Conservation (phyloP, 35 echinoderm and acorn worm species). For the Ptychodera flava region DNA sequence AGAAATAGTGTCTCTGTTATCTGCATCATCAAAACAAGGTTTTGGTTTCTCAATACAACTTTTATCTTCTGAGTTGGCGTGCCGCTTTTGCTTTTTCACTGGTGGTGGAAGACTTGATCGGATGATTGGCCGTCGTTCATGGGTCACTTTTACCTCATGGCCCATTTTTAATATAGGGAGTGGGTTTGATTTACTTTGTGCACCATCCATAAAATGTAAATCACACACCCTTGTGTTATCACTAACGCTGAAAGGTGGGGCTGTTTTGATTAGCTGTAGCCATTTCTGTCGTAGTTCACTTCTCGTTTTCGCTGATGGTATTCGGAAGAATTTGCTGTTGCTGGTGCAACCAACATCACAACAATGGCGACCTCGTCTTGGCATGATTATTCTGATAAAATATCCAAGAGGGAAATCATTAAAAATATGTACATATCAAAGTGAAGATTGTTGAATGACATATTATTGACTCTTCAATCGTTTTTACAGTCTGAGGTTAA, state of each 20-base stretch:
- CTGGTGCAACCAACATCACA: not conserved
- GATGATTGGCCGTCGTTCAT: not conserved
- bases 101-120: not conserved
- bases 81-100: not conserved
- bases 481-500: too few relatives aligned
- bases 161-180: not conserved
- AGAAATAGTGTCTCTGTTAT: not conserved
- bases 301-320: not conserved
- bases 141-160: not conserved
- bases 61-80: too few relatives aligned
- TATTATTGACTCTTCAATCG: too few relatives aligned
- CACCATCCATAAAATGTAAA: not conserved
- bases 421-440: too few relatives aligned
- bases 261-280: not conserved
- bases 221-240: not conserved
- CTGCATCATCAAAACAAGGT: not conserved
- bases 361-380: not conserved
- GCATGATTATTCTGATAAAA: not conserved
- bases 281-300: not conserved
- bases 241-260: not conserved
- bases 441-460: too few relatives aligned
- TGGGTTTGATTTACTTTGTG: not conserved
- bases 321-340: not conserved
- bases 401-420: not conserved
- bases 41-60: not conserved